Evolutionary conservation across 2,113 vertebrate genomes (phyloP).

Genomic region (Actinemys pallida): DNA sequence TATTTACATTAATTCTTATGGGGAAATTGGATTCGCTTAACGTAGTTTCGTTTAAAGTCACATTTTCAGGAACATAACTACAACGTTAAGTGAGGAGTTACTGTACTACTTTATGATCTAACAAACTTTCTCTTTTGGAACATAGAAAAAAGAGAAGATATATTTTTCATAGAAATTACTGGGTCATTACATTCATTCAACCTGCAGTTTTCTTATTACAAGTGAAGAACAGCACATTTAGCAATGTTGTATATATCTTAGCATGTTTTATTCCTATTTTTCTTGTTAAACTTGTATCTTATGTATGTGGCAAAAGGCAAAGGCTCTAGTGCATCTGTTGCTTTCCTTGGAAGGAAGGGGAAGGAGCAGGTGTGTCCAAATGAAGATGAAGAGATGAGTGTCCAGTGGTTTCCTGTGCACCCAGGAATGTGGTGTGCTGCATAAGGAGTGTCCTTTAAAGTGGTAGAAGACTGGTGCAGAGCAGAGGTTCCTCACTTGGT

Average conservation of each 20-base stretch:
- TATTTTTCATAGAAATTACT: background rate
- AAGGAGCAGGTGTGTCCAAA: background rate
- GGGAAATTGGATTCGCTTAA: too few species aligned
- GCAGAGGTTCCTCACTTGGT: background rate
- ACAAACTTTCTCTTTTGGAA: background rate
- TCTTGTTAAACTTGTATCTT: background rate
- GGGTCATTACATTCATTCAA: background rate
- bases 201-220: background rate
- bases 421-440: background rate
- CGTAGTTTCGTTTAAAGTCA: too few species aligned
- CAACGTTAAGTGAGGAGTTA: too few species aligned
- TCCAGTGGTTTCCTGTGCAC: background rate
- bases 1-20: too few species aligned
- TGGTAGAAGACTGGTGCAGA: background rate
- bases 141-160: background rate
- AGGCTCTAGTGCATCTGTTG: background rate
- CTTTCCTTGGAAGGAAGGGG: background rate
- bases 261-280: background rate
- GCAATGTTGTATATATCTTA: background rate
- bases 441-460: background rate
- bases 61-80: too few species aligned
- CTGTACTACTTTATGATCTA: background rate
- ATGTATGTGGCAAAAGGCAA: background rate
- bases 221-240: background rate
- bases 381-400: background rate